Evolutionary conservation across 2,888 invertebrate species (phyloP).

Genomic region (Thecocarcelia acutangulata): DNA sequence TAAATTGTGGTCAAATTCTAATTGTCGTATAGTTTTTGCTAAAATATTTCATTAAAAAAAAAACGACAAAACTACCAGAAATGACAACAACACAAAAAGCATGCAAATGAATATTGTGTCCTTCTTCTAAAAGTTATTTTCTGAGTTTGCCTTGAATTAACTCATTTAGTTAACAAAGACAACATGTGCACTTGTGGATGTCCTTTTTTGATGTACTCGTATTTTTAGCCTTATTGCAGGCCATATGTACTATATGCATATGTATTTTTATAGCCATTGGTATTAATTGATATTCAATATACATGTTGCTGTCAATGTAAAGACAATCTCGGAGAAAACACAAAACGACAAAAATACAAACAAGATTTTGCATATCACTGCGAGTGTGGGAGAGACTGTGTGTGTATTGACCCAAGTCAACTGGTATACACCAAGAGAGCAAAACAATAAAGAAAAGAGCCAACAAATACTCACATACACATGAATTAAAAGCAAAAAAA

Average conservation of each 20-base stretch:
- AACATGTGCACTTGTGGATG: background rate
- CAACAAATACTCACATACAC: background rate
- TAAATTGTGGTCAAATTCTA: constrained; percentile 47
- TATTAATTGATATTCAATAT: constrained; percentile 62
- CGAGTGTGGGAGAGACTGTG: background rate
- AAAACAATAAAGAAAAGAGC: constrained; percentile 45
- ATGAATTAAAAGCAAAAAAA: background rate
- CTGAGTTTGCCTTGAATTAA: constrained; percentile 47
- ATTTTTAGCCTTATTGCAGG: constrained; percentile 1
- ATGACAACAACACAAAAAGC: constrained; percentile 17
- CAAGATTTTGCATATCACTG: background rate
- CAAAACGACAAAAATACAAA: background rate
- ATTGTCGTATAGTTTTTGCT: constrained; percentile 46
- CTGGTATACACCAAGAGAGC: constrained; percentile 41
- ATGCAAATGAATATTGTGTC: constrained; percentile 19
- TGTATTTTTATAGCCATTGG: constrained; percentile 18
- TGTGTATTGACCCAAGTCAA: constrained; percentile 39
- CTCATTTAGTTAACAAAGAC: constrained; percentile 29
- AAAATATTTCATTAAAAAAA: background rate
- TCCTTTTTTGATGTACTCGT: background rate
- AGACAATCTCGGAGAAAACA: constrained; percentile 6
- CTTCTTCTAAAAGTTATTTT: constrained; percentile 15
- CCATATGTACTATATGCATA: constrained; percentile 2
- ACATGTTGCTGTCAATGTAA: constrained; percentile 52
- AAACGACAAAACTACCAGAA: constrained; percentile 1